Conservation (phyloP, 30 jellyfish, hydroid and myxozoan species). For the Catostylus mosaicus region DNA sequence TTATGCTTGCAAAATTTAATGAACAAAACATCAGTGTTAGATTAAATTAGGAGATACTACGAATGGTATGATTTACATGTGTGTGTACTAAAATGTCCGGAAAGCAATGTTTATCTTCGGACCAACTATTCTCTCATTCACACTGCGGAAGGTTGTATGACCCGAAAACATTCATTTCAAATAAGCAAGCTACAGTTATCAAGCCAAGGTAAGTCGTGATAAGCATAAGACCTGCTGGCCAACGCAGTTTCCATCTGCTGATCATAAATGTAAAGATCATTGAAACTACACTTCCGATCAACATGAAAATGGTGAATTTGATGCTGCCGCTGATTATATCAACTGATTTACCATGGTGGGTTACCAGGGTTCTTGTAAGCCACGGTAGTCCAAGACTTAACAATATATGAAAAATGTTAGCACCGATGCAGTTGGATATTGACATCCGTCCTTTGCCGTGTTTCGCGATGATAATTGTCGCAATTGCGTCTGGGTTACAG, state of each 20-base stretch:
- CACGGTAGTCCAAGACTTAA: slow-evolving; percentile 95
- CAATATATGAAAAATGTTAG: slow-evolving; percentile 85
- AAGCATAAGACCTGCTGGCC: slow-evolving; percentile 54
- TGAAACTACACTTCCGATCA: slow-evolving; percentile 64
- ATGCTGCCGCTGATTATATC: slow-evolving; percentile 61
- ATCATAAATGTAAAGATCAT: slow-evolving; percentile 37
- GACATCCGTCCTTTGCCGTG: slow-evolving; percentile 95
- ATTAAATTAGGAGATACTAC: no score
- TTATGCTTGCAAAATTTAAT: no score
- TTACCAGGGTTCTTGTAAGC: slow-evolving; percentile 75
- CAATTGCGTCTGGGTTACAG: slow-evolving; percentile 91
- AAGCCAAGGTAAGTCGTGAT: slow-evolving; percentile 18
- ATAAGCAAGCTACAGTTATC: slow-evolving; percentile 44
- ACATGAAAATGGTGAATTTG: slow-evolving; percentile 57
- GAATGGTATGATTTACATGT: background rate
- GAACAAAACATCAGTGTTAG: no score
- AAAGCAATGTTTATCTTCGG: slow-evolving; percentile 3
- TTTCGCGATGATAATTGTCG: slow-evolving; percentile 83
- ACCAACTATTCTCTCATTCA: slow-evolving; percentile 18
- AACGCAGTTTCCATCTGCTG: slow-evolving; percentile 63
- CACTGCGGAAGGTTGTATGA: slow-evolving; percentile 46
- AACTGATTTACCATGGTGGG: slow-evolving; percentile 62
- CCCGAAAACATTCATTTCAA: slow-evolving; percentile 74
- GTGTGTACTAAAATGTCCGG: background rate
- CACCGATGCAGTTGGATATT: slow-evolving; percentile 88